Evolutionary conservation across 2,113 vertebrate genomes (phyloP).

Genomic region (Mungos mungo): DNA sequence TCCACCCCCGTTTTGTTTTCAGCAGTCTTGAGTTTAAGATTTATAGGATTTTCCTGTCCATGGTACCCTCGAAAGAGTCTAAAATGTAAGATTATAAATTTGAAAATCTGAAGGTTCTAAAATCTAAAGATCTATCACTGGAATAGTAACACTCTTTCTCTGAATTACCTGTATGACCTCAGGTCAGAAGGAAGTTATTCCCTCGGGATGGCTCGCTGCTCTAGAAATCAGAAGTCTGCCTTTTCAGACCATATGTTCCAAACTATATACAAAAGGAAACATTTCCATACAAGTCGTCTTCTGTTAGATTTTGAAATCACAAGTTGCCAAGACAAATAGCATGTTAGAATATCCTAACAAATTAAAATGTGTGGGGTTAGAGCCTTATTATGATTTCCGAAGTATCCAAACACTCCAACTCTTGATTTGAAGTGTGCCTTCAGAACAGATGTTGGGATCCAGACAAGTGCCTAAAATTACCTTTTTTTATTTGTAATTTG

Average conservation of each 20-base stretch:
- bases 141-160: neutral
- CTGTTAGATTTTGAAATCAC: slow-evolving; percentile 54
- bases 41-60: neutral
- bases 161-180: neutral
- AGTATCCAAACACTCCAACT: slow-evolving; percentile 24
- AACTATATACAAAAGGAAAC: slow-evolving; percentile 54
- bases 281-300: slow-evolving; percentile 30
- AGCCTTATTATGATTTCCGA: neutral
- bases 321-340: slow-evolving; percentile 59
- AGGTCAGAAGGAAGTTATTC: neutral
- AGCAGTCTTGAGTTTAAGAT: neutral
- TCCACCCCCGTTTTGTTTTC: neutral
- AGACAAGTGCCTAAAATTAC: neutral
- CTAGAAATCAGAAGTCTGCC: slow-evolving; percentile 23
- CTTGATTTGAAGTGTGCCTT: slow-evolving; percentile 43
- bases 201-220: neutral
- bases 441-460: slow-evolving; percentile 22
- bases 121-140: neutral
- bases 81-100: neutral
- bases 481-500: slow-evolving; percentile 43
- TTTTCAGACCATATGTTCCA: slow-evolving; percentile 27
- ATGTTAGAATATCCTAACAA: slow-evolving; percentile 33
- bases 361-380: neutral
- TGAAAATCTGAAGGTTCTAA: neutral
- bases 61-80: neutral